Percentiles rank a stretch among this genome's conserved stretches.
Evolutionary conservation across 2,888 invertebrate species (phyloP).

Genomic region (Nasonovia ribisnigri): DNA sequence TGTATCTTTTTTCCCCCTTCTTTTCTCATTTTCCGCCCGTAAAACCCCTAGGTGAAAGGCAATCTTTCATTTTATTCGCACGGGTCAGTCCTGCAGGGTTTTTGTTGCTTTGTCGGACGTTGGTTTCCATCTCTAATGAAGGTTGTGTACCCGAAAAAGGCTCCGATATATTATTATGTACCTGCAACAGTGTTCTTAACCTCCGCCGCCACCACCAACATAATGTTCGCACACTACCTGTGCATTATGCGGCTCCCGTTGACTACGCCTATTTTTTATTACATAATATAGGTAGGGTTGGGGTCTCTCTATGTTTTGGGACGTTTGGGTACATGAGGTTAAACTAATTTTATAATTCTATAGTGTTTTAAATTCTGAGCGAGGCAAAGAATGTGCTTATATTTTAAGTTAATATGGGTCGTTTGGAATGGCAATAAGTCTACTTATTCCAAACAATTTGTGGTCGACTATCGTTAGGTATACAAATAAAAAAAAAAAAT

Average conservation of each 20-base stretch:
- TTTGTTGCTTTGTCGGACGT: conserved; percentile 36
- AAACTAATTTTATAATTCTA: neutral
- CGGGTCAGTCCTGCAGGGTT: conserved; percentile 40
- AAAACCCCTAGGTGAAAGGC: conserved; percentile 33
- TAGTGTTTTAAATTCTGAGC: neutral
- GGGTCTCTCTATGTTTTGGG: neutral
- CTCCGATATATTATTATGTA: neutral
- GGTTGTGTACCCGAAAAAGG: conserved; percentile 33
- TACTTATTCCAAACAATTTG: neutral
- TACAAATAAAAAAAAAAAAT: no score
- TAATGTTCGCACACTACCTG: neutral
- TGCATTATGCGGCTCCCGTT: neutral
- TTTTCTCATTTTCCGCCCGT: conserved; percentile 27
- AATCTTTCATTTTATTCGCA: conserved; percentile 57
- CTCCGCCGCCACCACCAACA: neutral
- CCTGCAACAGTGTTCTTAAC: neutral
- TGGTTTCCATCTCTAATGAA: conserved; percentile 53
- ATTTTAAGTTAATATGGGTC: neutral
- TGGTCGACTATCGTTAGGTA: neutral
- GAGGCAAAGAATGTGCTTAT: neutral
- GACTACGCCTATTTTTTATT: neutral
- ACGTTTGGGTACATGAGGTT: neutral
- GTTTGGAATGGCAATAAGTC: neutral
- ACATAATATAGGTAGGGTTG: neutral
- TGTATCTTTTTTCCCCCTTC: neutral